Conservation (phyloP, 2,888 invertebrate species). For the Xestoiulus laeticollis region DNA sequence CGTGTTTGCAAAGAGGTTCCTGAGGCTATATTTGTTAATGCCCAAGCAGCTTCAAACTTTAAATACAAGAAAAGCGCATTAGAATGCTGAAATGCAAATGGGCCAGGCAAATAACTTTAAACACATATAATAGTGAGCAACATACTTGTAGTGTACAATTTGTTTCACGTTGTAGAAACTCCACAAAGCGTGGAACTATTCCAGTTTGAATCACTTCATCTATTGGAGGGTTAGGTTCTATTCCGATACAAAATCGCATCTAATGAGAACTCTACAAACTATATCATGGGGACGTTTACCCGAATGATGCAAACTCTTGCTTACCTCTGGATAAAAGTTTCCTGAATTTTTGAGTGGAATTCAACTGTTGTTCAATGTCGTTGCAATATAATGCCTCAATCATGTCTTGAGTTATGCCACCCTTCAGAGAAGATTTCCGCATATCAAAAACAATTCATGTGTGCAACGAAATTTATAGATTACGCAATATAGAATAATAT, state of each 20-base stretch:
- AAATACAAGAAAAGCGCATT: neutral
- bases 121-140: neutral
- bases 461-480: no score
- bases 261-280: neutral
- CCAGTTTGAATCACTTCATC: slow-evolving; percentile 93
- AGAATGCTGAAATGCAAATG: neutral
- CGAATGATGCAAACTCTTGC: slow-evolving; percentile 62
- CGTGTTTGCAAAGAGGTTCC: slow-evolving; percentile 93
- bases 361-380: slow-evolving; percentile 75
- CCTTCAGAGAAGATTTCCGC: slow-evolving; percentile 59
- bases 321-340: slow-evolving; percentile 82
- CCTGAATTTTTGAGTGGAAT: slow-evolving; percentile 90
- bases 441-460: neutral
- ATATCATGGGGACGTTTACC: neutral
- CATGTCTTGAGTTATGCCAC: slow-evolving; percentile 78
- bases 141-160: slow-evolving; percentile 75
- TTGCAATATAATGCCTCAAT: slow-evolving; percentile 75
- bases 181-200: slow-evolving; percentile 92
- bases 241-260: neutral
- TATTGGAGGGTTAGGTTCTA: slow-evolving; percentile 96
- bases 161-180: slow-evolving; percentile 85
- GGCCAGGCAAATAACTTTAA: neutral
- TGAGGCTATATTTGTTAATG: slow-evolving; percentile 94
- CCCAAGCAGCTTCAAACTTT: slow-evolving; percentile 97
- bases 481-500: neutral